Conservation (phyloP, 2,113 vertebrate genomes). For the Tamias sibiricus region DNA sequence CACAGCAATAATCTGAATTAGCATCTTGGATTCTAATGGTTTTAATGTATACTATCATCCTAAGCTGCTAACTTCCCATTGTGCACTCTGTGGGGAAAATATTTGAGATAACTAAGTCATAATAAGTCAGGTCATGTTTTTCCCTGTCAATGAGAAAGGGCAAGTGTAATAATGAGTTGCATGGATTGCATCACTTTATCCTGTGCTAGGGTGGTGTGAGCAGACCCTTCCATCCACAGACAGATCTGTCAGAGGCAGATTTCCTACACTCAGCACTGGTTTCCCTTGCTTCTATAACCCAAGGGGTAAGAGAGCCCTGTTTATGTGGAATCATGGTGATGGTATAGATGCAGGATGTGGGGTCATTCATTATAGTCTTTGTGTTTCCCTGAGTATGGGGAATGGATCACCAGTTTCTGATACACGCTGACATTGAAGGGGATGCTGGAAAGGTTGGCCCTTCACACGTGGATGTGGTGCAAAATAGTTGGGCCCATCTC, state of each 20-base stretch:
- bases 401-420: neutral
- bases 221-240: neutral
- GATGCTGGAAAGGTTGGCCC: neutral
- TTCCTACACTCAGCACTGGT: neutral
- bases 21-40: neutral
- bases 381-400: neutral
- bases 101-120: neutral
- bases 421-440: too few species aligned
- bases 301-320: neutral
- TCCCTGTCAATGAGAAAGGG: neutral
- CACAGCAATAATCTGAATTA: neutral
- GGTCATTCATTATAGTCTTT: neutral
- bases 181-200: neutral
- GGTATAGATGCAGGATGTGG: neutral
- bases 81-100: neutral
- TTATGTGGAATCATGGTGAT: neutral
- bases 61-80: neutral
- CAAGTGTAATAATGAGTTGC: neutral
- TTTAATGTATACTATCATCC: neutral
- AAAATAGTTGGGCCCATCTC: neutral
- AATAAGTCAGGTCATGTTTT: neutral
- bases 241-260: neutral
- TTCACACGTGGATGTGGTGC: neutral
- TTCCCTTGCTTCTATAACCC: neutral
- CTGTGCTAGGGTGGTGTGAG: neutral